phyloP scores from a whole-genome alignment of 2,113 vertebrate species.

The Syrrhaptes paradoxus region DNA sequence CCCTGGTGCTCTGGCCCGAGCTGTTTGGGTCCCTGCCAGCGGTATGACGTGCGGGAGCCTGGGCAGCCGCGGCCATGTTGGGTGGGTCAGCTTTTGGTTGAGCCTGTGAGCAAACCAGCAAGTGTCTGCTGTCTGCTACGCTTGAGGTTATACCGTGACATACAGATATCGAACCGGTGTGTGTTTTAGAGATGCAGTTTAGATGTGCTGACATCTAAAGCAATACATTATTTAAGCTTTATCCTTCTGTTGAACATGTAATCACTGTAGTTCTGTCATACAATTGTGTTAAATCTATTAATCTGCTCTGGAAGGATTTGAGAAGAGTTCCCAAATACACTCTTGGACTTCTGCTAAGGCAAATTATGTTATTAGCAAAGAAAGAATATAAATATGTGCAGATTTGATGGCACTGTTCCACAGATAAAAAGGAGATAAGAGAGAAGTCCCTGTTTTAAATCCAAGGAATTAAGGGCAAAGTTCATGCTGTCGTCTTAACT shows the following conservation, averaged over 20 bases:
- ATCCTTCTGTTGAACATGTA: not conserved
- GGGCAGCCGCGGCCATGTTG: rapidly evolving
- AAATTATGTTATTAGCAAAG: not conserved
- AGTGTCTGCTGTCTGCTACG: not conserved
- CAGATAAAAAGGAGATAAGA: not conserved
- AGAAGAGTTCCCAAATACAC: not conserved
- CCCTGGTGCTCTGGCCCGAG: not conserved
- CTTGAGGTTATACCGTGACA: not conserved
- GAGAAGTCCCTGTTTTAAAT: not conserved
- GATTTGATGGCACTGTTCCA: not conserved
- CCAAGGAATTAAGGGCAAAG: not conserved
- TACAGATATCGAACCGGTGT: not conserved
- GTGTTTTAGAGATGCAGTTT: not conserved
- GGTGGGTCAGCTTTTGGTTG: not conserved
- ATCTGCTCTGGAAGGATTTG: not conserved
- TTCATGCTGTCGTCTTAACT: not conserved
- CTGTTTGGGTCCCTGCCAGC: not conserved
- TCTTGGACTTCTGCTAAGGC: not conserved
- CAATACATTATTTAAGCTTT: not conserved
- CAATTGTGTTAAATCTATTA: not conserved
- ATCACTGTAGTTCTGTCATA: rapidly evolving
- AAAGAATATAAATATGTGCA: not conserved
- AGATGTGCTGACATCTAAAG: not conserved
- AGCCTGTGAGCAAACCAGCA: not conserved
- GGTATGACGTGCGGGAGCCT: rapidly evolving